phyloP scores from a whole-genome alignment of 2,888 invertebrate species.

The Kuschelorhynchus macadamiae region DNA sequence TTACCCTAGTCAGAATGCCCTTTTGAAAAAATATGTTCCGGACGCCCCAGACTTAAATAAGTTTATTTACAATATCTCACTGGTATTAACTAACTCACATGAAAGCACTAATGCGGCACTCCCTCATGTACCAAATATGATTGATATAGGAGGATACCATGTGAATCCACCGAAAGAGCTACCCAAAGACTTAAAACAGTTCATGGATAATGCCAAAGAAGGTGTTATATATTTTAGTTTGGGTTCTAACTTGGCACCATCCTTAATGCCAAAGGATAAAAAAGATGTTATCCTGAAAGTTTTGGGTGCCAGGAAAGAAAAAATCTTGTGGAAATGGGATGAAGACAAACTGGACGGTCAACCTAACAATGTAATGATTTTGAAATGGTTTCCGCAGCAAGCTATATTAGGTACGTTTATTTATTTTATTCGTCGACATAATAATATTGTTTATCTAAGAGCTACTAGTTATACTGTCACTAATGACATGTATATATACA shows the following conservation, averaged over 20 bases:
- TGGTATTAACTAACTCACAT: no score
- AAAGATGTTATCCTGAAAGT: slow-evolving; percentile 72
- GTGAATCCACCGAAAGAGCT: no score
- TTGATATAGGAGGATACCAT: no score
- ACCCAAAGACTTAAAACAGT: slow-evolving; percentile 67
- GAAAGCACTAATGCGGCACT: no score
- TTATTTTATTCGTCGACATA: no score
- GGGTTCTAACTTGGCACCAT: slow-evolving; percentile 74
- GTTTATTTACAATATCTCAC: no score
- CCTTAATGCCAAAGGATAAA: slow-evolving; percentile 71
- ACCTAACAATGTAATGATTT: slow-evolving; percentile 66
- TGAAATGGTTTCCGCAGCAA: slow-evolving; percentile 61
- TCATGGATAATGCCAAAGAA: slow-evolving; percentile 70
- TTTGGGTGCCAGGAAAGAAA: slow-evolving; percentile 74
- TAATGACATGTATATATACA: no score
- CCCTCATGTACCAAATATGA: no score
- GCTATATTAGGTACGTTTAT: slow-evolving; percentile 62
- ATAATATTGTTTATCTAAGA: no score
- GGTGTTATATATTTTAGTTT: slow-evolving; percentile 75
- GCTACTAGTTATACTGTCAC: no score
- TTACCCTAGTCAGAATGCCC: slow-evolving; percentile 54
- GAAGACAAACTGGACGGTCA: slow-evolving; percentile 64
- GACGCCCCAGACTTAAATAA: no score
- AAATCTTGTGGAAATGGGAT: slow-evolving; percentile 81
- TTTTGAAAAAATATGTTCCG: background rate